These are phyloP conservation scores for Siniperca knerii DNA, from an alignment of 2,113 vertebrate species.

Conservation along the genomic window DNA sequence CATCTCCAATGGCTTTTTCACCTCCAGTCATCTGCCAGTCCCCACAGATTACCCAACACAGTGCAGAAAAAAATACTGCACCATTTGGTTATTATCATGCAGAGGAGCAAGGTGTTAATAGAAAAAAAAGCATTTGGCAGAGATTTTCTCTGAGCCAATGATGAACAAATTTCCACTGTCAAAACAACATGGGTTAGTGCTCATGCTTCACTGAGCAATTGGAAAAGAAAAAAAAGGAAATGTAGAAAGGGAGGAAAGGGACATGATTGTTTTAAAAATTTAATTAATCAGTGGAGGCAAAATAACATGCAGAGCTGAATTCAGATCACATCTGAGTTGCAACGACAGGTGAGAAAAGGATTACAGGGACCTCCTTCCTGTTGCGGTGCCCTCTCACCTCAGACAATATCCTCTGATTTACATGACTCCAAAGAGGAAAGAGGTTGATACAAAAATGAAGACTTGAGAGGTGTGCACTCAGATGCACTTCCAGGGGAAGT, in stretches of 20 bases:
- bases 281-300: slow-evolving; percentile 55
- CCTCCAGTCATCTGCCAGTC: slow-evolving; percentile 15
- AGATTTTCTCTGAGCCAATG: slow-evolving; percentile 47
- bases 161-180: slow-evolving; percentile 69
- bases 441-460: slow-evolving; percentile 76
- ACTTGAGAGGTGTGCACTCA: slow-evolving; percentile 58
- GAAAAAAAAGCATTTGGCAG: slow-evolving; percentile 15
- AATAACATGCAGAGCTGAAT: slow-evolving; percentile 82
- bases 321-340: slow-evolving; percentile 68
- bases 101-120: slow-evolving; percentile 63
- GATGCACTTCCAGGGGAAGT: slow-evolving; percentile 59
- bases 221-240: slow-evolving; percentile 25
- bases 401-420: slow-evolving; percentile 43
- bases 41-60: slow-evolving; percentile 31
- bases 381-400: slow-evolving; percentile 62
- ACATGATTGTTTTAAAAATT: slow-evolving; percentile 20
- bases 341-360: slow-evolving; percentile 66
- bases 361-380: slow-evolving; percentile 66
- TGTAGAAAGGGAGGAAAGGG: neutral
- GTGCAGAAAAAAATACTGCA: neutral
- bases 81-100: slow-evolving; percentile 62
- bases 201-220: slow-evolving; percentile 77
- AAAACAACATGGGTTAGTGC: slow-evolving; percentile 78
- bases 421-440: slow-evolving; percentile 75
- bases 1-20: neutral